Evolutionary conservation across 1,140 invertebrate genomes (phyloP).

Genomic region (Nasonia longicornis): DNA sequence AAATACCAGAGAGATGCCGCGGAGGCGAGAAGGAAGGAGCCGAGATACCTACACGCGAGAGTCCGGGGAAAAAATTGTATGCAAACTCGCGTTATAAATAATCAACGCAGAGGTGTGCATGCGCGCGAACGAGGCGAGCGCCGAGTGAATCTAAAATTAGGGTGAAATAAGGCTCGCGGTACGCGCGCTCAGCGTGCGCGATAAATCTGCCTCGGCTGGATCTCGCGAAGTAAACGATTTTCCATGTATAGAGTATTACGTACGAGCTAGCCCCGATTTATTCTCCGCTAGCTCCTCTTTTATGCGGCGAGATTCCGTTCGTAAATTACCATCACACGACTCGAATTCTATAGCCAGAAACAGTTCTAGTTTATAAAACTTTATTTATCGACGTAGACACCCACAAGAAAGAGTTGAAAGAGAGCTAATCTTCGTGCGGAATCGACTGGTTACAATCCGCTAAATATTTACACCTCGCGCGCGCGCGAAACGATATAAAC

Average conservation of each 20-base stretch:
- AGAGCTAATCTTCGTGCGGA: too few relatives aligned
- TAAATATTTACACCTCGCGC: background rate
- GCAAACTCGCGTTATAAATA: background rate
- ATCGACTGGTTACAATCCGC: too few relatives aligned
- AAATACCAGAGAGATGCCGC: slow-evolving; percentile 23
- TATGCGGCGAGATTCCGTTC: background rate
- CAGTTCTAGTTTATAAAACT: background rate
- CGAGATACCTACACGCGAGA: too few relatives aligned
- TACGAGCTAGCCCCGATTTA: too few relatives aligned
- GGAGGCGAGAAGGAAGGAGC: background rate
- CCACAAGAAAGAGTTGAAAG: too few relatives aligned
- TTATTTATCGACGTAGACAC: background rate
- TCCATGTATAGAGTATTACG: background rate
- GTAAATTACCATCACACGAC: background rate
- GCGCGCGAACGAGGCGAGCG: background rate
- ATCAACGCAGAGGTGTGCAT: background rate
- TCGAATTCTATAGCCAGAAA: background rate
- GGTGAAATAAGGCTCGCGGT: background rate
- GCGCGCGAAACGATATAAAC: background rate
- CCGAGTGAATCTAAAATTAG: background rate
- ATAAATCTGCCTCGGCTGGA: background rate
- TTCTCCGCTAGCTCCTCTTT: background rate
- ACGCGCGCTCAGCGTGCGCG: too few relatives aligned
- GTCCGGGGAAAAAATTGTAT: too few relatives aligned
- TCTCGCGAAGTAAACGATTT: background rate